Percentiles rank a stretch among this genome's conserved stretches.
These are phyloP conservation scores for Coluber constrictor DNA, from an alignment of 2,797 vertebrate species.

Conservation along the genomic window DNA sequence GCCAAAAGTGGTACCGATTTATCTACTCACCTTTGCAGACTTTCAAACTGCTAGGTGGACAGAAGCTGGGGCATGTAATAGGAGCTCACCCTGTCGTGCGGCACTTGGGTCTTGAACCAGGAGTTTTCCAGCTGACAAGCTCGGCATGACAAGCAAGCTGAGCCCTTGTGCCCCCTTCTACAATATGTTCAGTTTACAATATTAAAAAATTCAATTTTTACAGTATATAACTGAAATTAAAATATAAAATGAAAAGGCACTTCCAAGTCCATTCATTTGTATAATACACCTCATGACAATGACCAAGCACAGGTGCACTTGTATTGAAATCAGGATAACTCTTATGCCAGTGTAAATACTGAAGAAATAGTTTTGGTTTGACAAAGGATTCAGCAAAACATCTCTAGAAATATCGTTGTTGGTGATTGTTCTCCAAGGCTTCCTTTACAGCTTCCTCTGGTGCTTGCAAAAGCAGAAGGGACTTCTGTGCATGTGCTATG, in stretches of 20 bases:
- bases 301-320: neutral
- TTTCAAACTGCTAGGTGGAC: neutral
- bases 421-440: neutral
- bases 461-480: neutral
- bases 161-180: neutral
- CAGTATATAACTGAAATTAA: neutral
- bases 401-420: neutral
- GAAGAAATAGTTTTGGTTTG: neutral
- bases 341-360: neutral
- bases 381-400: neutral
- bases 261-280: neutral
- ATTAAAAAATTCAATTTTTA: neutral
- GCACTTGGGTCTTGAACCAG: neutral
- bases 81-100: neutral
- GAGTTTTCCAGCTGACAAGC: neutral
- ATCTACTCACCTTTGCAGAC: neutral
- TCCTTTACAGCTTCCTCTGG: neutral
- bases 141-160: neutral
- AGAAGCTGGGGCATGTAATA: neutral
- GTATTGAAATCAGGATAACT: neutral
- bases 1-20: neutral
- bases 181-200: neutral
- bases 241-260: neutral
- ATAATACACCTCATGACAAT: neutral
- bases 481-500: neutral